Conservation (phyloP, 1,140 invertebrate genomes). For the Philotrypesis tridentata region DNA sequence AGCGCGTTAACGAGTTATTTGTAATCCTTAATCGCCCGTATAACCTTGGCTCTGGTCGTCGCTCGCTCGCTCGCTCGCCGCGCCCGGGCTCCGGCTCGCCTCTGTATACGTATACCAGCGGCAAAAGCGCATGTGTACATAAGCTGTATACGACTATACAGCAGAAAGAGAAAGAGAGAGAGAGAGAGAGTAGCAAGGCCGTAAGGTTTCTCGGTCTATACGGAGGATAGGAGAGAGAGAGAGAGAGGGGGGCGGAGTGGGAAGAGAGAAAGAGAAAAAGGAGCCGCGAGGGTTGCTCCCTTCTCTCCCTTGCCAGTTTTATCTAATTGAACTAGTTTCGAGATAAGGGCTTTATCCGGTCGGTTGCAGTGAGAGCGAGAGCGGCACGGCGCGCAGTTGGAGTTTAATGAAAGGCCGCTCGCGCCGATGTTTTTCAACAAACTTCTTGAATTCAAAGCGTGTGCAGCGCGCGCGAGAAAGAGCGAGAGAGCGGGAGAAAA, state of each 20-base stretch:
- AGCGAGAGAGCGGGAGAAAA: neutral
- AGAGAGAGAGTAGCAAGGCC: no score
- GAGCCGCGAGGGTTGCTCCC: neutral
- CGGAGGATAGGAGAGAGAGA: neutral
- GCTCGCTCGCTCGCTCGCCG: slow-evolving; percentile 4
- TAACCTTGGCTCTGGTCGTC: slow-evolving; percentile 44
- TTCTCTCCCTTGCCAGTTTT: slow-evolving; percentile 54
- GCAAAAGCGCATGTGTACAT: neutral
- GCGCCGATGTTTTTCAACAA: slow-evolving; percentile 52
- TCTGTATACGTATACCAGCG: neutral
- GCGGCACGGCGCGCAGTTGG: slow-evolving; percentile 42
- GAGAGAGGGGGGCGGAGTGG: neutral
- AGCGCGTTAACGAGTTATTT: slow-evolving; percentile 51
- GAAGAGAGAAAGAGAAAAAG: neutral
- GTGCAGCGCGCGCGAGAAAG: neutral
- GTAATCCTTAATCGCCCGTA: slow-evolving; percentile 55
- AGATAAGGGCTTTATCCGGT: slow-evolving; percentile 59
- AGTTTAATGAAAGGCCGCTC: slow-evolving; percentile 61
- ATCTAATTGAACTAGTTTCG: slow-evolving; percentile 65
- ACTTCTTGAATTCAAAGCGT: slow-evolving; percentile 50
- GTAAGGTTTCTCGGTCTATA: no score
- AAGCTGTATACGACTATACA: neutral
- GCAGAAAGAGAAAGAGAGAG: neutral
- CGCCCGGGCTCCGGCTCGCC: neutral
- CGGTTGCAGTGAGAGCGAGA: slow-evolving; percentile 18